A percentile compares a stretch with the other conserved stretches of the same genome.
phyloP scores from a whole-genome alignment of 2,797 vertebrate genomes.

The Carapus acus region DNA sequence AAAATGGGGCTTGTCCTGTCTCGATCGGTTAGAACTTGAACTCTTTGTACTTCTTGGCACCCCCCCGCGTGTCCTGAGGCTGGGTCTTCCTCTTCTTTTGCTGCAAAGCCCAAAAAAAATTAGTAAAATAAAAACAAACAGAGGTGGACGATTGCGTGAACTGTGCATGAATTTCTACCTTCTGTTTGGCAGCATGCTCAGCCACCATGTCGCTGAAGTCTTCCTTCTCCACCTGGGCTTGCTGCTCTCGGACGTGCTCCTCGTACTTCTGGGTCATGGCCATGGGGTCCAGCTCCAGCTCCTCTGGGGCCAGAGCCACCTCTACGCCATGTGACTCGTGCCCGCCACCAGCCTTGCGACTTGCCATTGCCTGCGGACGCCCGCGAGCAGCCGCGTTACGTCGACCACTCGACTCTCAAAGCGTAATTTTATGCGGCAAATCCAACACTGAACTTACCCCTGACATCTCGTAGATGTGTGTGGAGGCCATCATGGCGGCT shows the following conservation, averaged over 20 bases:
- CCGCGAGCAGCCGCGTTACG: background rate
- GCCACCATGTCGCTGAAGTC: conserved; percentile 98
- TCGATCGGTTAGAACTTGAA: conserved; percentile 83
- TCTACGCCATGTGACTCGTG: conserved; percentile 87
- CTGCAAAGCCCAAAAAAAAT: no score
- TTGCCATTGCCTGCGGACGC: conserved; percentile 70
- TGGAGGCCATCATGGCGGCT: conserved; percentile 88
- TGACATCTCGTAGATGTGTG: conserved; percentile 89
- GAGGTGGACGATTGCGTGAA: no score
- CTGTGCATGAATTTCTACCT: conserved; percentile 78
- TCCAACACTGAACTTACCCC: no score
- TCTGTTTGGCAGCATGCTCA: conserved; percentile 92
- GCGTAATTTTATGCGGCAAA: no score
- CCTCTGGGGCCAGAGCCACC: conserved; percentile 88
- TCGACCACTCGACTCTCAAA: background rate
- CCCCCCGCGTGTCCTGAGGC: conserved; percentile 82
- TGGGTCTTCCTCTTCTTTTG: conserved; percentile 94
- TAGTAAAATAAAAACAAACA: no score
- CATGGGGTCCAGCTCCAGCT: conserved; percentile 90
- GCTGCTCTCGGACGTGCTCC: conserved; percentile 89
- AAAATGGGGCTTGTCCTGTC: conserved; percentile 24
- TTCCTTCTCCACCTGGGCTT: conserved; percentile 94
- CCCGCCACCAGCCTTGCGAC: conserved; percentile 75
- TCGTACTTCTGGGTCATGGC: conserved; percentile 97
- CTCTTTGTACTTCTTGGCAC: conserved; percentile 93